Base-by-base conservation (phyloP, 2,888 invertebrate species). In the Spatulosminthurus flaviceps region DNA sequence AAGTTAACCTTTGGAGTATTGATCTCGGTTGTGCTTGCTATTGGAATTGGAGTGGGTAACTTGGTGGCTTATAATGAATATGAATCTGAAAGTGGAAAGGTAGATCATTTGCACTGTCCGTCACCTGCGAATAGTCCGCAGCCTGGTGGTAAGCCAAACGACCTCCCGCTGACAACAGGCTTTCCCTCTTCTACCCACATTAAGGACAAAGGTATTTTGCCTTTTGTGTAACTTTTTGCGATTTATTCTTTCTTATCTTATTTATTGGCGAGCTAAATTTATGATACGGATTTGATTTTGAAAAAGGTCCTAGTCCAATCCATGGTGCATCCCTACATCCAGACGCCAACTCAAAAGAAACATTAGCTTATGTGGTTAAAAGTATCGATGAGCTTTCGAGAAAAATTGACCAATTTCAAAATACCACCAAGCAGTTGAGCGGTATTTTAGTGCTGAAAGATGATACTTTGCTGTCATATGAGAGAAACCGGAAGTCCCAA, bases 51-150 rank as follows among this genome's bases (percentile, higher is more conserved):
- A 1, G 77, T 85, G 13, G 85, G 85, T 29, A 85, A 85, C 73
- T 79, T 85, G 9, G 85, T 84, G 16, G 85, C 85, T 16, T 84
- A 84, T 67, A 84, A 84, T 51, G 85, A 85, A 71, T 85, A 84
- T 69, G 85, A 85, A 77, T 81, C n/a, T 22, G 78, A 78, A 72
- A 22, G 9, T 22, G 13, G 11, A 29, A 78, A 77, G 51, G 41
- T 71, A 13, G 77, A 77, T 19, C 70, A 70, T 19, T 21, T 43
- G n/a, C 72, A 73, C 19, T 78, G 78, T 41, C 43, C 78, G 9
- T n/a, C 61, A 13, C 66, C 72, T 9, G 51, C 29, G 16, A 4
- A 51, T 2, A 51, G 51, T 51, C 51, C 34, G 9, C 21, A 29
- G 70, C 28, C 24, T 80, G 19, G 4, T 51, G n/a, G 16, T 1